Evolutionary conservation across 1,140 invertebrate species (phyloP).

Genomic region (Philotrypesis tridentata): DNA sequence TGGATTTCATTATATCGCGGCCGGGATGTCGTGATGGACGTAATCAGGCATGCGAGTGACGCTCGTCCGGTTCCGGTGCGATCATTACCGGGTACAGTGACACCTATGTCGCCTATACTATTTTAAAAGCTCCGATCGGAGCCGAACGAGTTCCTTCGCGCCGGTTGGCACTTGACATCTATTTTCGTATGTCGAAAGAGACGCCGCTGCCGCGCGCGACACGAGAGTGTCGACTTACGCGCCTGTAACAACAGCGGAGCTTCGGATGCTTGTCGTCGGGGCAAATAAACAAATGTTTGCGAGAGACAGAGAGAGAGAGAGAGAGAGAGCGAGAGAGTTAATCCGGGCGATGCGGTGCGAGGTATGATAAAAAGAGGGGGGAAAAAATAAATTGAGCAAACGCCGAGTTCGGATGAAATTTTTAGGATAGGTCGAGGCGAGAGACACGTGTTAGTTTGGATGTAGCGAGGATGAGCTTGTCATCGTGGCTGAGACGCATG

Average conservation of each 20-base stretch:
- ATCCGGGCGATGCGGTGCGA: neutral
- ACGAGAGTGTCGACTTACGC: constrained; percentile 29
- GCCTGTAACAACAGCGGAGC: neutral
- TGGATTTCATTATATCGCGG: too few relatives aligned
- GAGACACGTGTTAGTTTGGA: neutral
- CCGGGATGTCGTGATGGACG: too few relatives aligned
- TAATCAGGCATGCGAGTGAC: neutral
- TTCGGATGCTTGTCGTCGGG: neutral
- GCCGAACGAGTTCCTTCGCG: neutral
- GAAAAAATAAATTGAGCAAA: too few relatives aligned
- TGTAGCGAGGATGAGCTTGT: too few relatives aligned
- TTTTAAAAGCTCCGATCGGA: neutral
- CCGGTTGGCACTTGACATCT: neutral
- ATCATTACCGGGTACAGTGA: neutral
- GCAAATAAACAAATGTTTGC: neutral
- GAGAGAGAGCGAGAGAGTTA: neutral
- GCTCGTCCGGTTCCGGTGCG: neutral
- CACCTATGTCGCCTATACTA: neutral
- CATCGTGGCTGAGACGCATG: too few relatives aligned
- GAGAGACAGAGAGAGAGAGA: too few relatives aligned
- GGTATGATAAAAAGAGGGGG: neutral
- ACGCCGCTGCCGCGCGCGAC: too few relatives aligned
- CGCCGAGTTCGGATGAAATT: too few relatives aligned
- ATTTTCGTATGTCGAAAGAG: neutral
- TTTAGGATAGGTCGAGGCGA: neutral